A percentile compares a stretch with the other conserved stretches of the same genome.
These are phyloP conservation scores for Bolinopsis microptera DNA, from an alignment of 37 sponge, comb jelly and placozoan genomes.

Conservation along the genomic window DNA sequence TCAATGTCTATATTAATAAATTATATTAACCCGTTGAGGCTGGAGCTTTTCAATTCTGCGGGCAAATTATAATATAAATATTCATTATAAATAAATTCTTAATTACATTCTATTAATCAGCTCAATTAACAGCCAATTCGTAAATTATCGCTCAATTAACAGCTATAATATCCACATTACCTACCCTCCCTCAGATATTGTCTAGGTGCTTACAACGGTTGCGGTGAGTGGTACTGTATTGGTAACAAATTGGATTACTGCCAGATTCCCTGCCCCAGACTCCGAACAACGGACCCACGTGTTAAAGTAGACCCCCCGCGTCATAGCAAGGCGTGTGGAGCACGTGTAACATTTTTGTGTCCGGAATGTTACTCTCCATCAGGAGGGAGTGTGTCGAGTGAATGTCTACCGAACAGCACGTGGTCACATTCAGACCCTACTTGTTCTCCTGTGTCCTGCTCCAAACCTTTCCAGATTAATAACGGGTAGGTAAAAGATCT, in stretches of 20 bases:
- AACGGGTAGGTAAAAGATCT: neutral
- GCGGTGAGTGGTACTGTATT: conserved; percentile 10
- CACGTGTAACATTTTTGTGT: neutral
- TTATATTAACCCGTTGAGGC: too few relatives aligned
- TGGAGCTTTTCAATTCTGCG: too few relatives aligned
- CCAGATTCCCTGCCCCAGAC: neutral
- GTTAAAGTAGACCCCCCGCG: neutral
- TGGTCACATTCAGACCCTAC: neutral
- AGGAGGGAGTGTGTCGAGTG: neutral
- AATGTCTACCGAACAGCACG: conserved; percentile 2
- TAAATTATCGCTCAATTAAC: too few relatives aligned
- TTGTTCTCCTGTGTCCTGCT: neutral
- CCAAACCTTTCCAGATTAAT: neutral
- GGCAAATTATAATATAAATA: too few relatives aligned
- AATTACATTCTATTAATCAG: too few relatives aligned
- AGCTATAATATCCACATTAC: too few relatives aligned
- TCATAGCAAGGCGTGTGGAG: neutral
- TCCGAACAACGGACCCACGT: neutral
- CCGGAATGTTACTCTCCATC: neutral
- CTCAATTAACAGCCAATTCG: too few relatives aligned
- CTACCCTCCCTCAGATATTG: conserved; percentile 42
- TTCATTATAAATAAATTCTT: too few relatives aligned
- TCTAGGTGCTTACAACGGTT: neutral
- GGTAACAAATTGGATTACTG: conserved; percentile 3
- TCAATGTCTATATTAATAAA: too few relatives aligned